A percentile compares a stretch with the other conserved stretches of the same genome.
These are phyloP conservation scores for Cyphomyrmex costatus DNA, from an alignment of 1,140 invertebrate species.

Conservation along the genomic window DNA sequence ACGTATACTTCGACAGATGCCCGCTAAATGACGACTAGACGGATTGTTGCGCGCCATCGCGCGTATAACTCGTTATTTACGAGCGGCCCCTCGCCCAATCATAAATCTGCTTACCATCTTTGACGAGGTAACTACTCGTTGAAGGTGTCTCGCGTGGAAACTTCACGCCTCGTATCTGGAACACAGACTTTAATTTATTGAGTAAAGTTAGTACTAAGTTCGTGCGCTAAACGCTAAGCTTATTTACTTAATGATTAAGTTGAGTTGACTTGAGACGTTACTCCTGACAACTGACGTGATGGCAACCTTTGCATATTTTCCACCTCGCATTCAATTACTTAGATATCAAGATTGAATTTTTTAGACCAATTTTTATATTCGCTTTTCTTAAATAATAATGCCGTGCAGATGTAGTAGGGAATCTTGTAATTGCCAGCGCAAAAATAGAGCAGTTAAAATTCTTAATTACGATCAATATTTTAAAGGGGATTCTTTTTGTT, in stretches of 20 bases:
- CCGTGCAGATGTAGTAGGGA: not conserved
- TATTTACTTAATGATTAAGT: conserved; percentile 63
- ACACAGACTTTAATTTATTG: conserved; percentile 52
- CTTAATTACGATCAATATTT: not conserved
- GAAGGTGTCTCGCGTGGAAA: conserved; percentile 41
- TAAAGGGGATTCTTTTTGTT: not conserved
- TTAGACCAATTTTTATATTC: not conserved
- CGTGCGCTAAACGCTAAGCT: conserved; percentile 57
- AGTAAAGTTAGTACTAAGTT: conserved; percentile 49
- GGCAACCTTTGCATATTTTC: conserved; percentile 12
- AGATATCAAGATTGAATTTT: not conserved
- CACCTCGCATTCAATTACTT: not conserved
- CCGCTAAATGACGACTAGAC: not conserved
- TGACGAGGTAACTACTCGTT: conserved; percentile 22
- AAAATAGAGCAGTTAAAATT: not conserved
- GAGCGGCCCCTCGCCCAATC: conserved; percentile 8
- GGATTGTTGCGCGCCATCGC: not conserved
- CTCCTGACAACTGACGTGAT: conserved; percentile 12
- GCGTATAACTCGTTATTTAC: conserved; percentile 19
- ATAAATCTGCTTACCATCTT: conserved; percentile 54
- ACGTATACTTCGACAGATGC: not conserved
- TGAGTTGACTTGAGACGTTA: conserved; percentile 43
- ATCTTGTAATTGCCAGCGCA: not conserved
- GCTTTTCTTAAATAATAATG: not conserved
- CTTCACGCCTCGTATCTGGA: conserved; percentile 36